Evolutionary conservation across 2,113 vertebrate genomes (phyloP).

Genomic region (Theropithecus gelada): DNA sequence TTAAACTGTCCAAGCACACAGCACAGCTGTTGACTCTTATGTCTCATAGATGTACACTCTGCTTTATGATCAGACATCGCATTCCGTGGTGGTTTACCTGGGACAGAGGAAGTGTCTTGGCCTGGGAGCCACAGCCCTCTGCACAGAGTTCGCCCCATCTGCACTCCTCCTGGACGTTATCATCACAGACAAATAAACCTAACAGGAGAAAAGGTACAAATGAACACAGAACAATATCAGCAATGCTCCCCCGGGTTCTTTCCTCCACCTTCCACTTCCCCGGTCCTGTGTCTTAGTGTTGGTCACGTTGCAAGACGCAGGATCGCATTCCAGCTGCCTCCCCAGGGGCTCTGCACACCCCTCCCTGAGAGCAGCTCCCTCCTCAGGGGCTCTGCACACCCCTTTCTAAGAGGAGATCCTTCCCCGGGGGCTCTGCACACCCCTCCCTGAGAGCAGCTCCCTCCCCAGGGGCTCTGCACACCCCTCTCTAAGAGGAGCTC

Average conservation of each 20-base stretch:
- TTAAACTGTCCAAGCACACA: too few species aligned
- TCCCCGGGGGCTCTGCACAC: not conserved
- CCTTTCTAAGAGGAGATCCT: not conserved
- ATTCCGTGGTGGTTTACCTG: too few species aligned
- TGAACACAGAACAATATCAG: not conserved
- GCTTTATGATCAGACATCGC: rapidly evolving
- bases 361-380: too few species aligned
- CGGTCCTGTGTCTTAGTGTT: rapidly evolving
- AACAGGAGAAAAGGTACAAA: rapidly evolving
- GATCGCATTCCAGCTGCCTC: rapidly evolving
- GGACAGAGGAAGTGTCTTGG: rapidly evolving
- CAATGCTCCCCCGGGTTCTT: not conserved
- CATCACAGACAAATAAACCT: not conserved
- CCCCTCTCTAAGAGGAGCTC: rapidly evolving
- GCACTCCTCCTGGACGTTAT: rapidly evolving
- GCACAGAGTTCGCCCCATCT: rapidly evolving
- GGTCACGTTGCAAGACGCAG: rapidly evolving
- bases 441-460: not conserved
- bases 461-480: too few species aligned
- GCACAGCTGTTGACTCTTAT: rapidly evolving
- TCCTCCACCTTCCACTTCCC: rapidly evolving
- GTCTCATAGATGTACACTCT: rapidly evolving
- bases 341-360: too few species aligned
- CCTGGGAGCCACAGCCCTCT: not conserved
- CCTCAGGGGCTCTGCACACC: not conserved